Percentiles rank a stretch among this genome's conserved stretches.
These are phyloP conservation scores for Drosophila helvetica DNA, from an alignment of 2,888 invertebrate genomes.

Conservation along the genomic window DNA sequence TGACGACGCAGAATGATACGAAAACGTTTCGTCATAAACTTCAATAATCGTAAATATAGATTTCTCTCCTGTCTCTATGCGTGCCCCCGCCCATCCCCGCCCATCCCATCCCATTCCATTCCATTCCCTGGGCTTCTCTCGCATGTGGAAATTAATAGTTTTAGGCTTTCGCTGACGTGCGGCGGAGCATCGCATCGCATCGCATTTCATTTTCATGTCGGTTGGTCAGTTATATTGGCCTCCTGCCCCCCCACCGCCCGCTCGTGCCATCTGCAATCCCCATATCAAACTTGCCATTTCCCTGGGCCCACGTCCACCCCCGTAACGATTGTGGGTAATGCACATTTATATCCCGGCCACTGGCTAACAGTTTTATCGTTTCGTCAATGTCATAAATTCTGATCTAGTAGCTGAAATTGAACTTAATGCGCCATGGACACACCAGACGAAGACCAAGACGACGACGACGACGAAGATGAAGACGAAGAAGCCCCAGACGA, in stretches of 20 bases:
- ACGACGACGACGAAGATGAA: background rate
- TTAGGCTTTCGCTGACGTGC: conserved; percentile 65
- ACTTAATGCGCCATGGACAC: conserved; percentile 68
- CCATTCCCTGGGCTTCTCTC: conserved; percentile 29
- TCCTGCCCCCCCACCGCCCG: background rate
- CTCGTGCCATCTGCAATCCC: conserved; percentile 5
- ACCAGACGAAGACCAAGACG: background rate
- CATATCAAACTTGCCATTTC: background rate
- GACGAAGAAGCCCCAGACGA: background rate
- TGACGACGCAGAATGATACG: conserved; percentile 80
- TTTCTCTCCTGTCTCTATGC: conserved; percentile 54
- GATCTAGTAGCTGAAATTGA: conserved; percentile 78
- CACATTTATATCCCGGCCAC: conserved; percentile 60
- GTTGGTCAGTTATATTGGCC: conserved; percentile 66
- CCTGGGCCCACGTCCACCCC: background rate
- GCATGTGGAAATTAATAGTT: conserved; percentile 76
- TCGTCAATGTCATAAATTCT: conserved; percentile 80
- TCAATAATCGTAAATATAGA: conserved; percentile 83
- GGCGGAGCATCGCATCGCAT: conserved; percentile 61
- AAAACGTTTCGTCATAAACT: conserved; percentile 82
- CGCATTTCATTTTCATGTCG: conserved; percentile 74
- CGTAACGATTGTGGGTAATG: conserved; percentile 49
- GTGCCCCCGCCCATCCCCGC: background rate
- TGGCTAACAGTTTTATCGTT: conserved; percentile 73
- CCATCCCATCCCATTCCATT: background rate